Conservation (phyloP, 2,888 invertebrate genomes). For the Miltochrista miniata region DNA sequence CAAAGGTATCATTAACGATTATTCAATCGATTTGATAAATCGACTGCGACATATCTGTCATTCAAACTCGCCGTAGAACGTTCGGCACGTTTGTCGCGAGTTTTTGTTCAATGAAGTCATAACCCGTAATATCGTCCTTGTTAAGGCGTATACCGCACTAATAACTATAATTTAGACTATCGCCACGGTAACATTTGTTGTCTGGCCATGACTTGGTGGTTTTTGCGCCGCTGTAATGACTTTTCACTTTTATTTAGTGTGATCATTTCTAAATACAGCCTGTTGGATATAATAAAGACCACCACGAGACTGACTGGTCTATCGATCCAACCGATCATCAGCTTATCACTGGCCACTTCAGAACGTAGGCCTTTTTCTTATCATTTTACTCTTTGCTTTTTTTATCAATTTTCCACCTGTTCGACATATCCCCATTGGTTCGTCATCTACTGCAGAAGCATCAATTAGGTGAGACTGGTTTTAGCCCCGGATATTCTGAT, state of each 20-base stretch:
- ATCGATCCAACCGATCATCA: no score
- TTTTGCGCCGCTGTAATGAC: conserved; percentile 3
- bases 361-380: no score
- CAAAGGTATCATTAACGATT: conserved; percentile 36
- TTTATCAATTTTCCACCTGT: no score
- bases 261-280: conserved; percentile 2
- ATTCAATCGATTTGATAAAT: conserved; percentile 43
- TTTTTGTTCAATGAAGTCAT: conserved; percentile 64
- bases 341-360: no score
- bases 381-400: no score
- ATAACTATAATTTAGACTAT: conserved; percentile 20
- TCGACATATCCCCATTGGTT: no score
- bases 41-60: conserved; percentile 49
- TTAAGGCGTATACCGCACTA: conserved; percentile 38
- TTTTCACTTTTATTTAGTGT: conserved; percentile 6
- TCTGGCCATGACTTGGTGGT: conserved; percentile 7
- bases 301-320: no score
- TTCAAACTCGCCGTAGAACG: conserved; percentile 35
- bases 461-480: no score
- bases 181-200: conserved; percentile 6
- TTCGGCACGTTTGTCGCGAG: conserved; percentile 49
- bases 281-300: not conserved
- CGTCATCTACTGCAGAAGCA: no score
- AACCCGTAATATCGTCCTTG: conserved; percentile 48
- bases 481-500: no score